Evolutionary conservation across 2,113 vertebrate species (phyloP).

Genomic region (Hyperoodon ampullatus): DNA sequence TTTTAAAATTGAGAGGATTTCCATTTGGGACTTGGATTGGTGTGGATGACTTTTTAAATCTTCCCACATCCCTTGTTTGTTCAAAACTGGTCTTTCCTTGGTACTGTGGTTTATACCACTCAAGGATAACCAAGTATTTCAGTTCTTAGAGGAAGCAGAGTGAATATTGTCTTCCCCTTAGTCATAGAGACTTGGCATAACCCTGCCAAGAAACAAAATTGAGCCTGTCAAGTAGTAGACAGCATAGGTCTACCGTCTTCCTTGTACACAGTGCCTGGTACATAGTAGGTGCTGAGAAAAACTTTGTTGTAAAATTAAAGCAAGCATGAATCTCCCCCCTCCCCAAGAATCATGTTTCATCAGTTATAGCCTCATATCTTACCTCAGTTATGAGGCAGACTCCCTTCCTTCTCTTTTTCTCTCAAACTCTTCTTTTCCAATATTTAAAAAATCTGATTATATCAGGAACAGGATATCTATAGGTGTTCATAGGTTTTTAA

Average conservation of each 20-base stretch:
- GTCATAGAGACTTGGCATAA: not conserved
- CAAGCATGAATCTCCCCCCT: not conserved
- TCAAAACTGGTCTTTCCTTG: constrained; percentile 29
- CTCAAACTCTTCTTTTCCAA: not conserved
- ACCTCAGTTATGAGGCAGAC: not conserved
- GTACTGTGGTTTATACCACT: constrained; percentile 49
- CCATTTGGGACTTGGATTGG: not conserved
- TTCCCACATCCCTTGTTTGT: constrained; percentile 18
- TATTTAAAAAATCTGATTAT: not conserved
- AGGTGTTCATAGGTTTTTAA: not conserved
- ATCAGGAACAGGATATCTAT: not conserved
- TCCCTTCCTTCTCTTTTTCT: not conserved
- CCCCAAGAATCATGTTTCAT: not conserved
- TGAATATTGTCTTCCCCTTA: constrained; percentile 28
- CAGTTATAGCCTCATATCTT: not conserved
- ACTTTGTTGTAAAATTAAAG: constrained; percentile 5
- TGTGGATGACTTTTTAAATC: constrained; percentile 14
- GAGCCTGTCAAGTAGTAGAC: not conserved
- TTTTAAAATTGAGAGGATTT: constrained; percentile 48
- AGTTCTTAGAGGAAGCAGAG: not conserved
- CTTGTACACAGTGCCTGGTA: not conserved
- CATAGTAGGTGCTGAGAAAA: not conserved
- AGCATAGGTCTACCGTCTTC: not conserved
- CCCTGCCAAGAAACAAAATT: not conserved
- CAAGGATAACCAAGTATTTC: constrained; percentile 27